These are phyloP conservation scores for Corythornis cristatus DNA, from an alignment of 2,113 vertebrate genomes.

Conservation along the genomic window DNA sequence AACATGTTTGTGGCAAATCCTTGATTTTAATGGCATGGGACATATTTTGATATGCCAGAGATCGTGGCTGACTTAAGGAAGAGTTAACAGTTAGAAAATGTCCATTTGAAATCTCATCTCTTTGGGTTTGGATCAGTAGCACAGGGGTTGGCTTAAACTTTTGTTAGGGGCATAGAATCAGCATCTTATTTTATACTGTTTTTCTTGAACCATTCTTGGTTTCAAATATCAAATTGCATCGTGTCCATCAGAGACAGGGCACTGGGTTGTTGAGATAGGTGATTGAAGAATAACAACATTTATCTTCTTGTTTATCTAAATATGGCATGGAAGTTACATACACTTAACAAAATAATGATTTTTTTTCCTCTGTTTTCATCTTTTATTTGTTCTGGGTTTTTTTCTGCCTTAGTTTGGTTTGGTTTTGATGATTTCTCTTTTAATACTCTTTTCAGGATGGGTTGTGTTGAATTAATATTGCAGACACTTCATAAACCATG, in stretches of 20 bases:
- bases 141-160: background rate
- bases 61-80: background rate
- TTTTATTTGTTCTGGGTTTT: background rate
- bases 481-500: background rate
- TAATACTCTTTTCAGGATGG: background rate
- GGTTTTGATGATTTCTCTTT: background rate
- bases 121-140: background rate
- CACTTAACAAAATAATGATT: background rate
- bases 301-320: background rate
- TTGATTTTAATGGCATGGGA: background rate
- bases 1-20: background rate
- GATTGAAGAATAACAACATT: background rate
- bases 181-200: background rate
- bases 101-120: background rate
- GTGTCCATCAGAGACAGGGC: background rate
- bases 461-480: conserved; percentile 12
- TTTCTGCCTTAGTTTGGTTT: background rate
- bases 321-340: background rate
- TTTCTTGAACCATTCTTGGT: background rate
- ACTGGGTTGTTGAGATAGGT: background rate
- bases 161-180: background rate
- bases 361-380: background rate
- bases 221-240: background rate
- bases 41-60: background rate
- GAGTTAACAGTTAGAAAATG: background rate